Base-by-base conservation (phyloP, 2,888 invertebrate species). In the Strigamia transsilvanica region DNA sequence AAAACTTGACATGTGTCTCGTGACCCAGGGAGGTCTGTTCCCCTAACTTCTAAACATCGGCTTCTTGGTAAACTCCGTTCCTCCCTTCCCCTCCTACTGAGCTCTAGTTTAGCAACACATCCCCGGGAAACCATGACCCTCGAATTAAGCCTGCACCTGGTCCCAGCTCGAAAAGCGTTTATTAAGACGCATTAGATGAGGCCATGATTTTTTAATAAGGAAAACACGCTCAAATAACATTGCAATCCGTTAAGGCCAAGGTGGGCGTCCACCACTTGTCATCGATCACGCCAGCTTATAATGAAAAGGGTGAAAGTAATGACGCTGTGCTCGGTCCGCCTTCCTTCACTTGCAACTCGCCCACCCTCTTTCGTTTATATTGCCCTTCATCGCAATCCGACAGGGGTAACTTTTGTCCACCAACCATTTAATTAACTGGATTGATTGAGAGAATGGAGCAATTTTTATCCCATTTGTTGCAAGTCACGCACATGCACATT, bases 381-480 rank as follows among this genome's bases (percentile, higher is more conserved):
- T 46, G 12, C 46, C 61, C 61, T 61, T 61, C 61, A 61, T 61
- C 61, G n/a, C 21, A 61, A 61, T 61, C 61, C 61, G 61, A 61
- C 61, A 61, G 61, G 61, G 23, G 21, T 61, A 21, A 61, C 18
- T 23, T 61, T 61, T 61, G 61, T 61, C 61, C 61, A 61, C 61
- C 61, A 21, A 61, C 61, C 61, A 61, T 61, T 61, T 61, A 61
- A 61, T 61, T 61, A 61, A 61, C 61, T 61, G 9, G 61, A 15
- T 61, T 61, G 61, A 61, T 61, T 61, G 61, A 61, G 61, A 61
- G 61, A 61, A 61, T 10, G 61, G 61, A 61, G 61, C 61, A 61
- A 61, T 61, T 61, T 61, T 61, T 61, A 61, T 61, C 61, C 61
- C 61, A 61, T 61, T 61, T 61, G 61, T 61, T 61, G 61, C 61